Base-by-base conservation (phyloP, 2,888 invertebrate species). In the Chirona hameri region DNA sequence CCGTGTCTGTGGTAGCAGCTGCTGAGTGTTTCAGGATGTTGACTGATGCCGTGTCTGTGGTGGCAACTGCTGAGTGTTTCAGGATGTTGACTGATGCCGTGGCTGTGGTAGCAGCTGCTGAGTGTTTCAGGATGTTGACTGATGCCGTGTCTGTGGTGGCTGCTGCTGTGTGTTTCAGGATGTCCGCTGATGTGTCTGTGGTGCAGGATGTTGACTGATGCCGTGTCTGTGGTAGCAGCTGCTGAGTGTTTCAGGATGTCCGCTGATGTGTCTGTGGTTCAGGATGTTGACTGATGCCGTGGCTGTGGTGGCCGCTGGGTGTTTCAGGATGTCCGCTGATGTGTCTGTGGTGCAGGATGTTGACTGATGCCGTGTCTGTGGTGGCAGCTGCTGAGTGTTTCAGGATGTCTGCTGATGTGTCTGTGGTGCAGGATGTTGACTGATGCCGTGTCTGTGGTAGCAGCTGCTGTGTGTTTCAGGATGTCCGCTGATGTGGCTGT, bases 401-500 rank as follows among this genome's bases (percentile, higher is more conserved):
- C 21, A 21, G 9, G 24, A 60, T 18, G 24, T 21, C 24, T 7
- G 9, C 60, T 60, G 24, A 21, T 24, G 15, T 21, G 4, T 60
- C n/a, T n/a, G n/a, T n/a, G n/a, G n/a, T n/a, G n/a, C n/a, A n/a
- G n/a, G n/a, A n/a, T n/a, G n/a, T n/a, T n/a, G n/a, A n/a, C n/a
- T n/a, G n/a, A n/a, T n/a, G n/a, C n/a, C n/a, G n/a, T n/a, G n/a
- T n/a, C n/a, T n/a, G n/a, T n/a, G n/a, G n/a, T n/a, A n/a, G n/a
- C n/a, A n/a, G n/a, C 7, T 7, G 24, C 60, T 60, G 24, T 24
- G 60, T 60, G 60, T 24, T 60, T 52, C 86, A 91, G 94, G 10
- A 90, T 95, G 69, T 94, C 93, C 88, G 92, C n/a, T n/a, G n/a
- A n/a, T n/a, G n/a, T n/a, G n/a, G 12, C 48, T 48, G 48, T 48